phyloP scores from a whole-genome alignment of 1,140 invertebrate genomes.

The Branchinecta lynchi region DNA sequence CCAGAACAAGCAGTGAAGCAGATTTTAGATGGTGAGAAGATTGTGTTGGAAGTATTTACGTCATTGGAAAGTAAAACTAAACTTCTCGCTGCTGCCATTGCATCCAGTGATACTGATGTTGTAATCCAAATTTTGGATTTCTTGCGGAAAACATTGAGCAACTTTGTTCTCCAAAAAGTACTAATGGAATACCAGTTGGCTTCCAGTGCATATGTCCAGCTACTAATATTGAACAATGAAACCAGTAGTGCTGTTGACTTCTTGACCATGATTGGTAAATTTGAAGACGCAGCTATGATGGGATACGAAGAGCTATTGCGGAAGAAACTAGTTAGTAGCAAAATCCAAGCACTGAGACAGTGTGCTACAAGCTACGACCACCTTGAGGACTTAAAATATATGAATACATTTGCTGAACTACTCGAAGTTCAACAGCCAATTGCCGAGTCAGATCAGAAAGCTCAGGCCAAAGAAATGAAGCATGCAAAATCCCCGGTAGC shows the following conservation, averaged over 20 bases:
- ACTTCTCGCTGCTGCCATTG: not conserved
- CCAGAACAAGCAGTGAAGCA: not conserved
- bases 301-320: not conserved
- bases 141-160: not conserved
- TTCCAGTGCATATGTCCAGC: not conserved
- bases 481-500: not conserved
- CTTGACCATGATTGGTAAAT: not conserved
- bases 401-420: not conserved
- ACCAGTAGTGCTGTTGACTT: slow-evolving; percentile 4
- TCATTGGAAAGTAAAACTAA: not conserved
- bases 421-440: not conserved
- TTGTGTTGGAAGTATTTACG: not conserved
- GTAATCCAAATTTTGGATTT: slow-evolving; percentile 3
- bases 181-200: not conserved
- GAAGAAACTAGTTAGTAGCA: not conserved
- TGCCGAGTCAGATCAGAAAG: not conserved
- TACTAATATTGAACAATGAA: not conserved
- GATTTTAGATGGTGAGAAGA: not conserved
- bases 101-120: not conserved
- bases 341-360: not conserved
- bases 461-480: not conserved
- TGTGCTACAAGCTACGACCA: not conserved
- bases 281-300: not conserved
- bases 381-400: not conserved
- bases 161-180: not conserved